Conservation (phyloP, 2,113 vertebrate species). For the Dipodomys merriami region DNA sequence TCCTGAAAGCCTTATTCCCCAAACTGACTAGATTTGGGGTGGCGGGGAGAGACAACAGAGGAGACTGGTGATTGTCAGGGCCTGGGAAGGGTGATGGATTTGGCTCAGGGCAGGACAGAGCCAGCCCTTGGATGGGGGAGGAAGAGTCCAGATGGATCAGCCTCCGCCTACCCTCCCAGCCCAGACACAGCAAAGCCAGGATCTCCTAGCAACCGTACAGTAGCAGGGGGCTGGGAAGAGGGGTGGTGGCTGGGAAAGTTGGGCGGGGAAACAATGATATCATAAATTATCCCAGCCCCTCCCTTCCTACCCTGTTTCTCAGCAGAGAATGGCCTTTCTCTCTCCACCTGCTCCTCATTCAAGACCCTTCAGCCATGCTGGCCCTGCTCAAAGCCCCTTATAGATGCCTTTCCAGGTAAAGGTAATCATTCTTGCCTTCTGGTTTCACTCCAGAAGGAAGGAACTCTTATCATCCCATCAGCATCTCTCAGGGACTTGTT, state of each 20-base stretch:
- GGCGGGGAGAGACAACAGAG: background rate
- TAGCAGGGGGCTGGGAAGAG: slow-evolving; percentile 86
- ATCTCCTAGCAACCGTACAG: slow-evolving; percentile 87
- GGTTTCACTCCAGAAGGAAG: background rate
- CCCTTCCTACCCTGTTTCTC: slow-evolving; percentile 36
- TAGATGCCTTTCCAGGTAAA: background rate
- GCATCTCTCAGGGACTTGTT: background rate
- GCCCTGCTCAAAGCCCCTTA: background rate
- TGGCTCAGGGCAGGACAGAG: background rate
- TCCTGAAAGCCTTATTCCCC: background rate
- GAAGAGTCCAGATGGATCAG: slow-evolving; percentile 81
- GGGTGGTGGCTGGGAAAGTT: slow-evolving; percentile 78
- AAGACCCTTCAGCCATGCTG: slow-evolving; percentile 1
- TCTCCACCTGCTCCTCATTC: slow-evolving; percentile 55
- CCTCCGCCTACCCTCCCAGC: slow-evolving; percentile 66
- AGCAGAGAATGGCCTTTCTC: slow-evolving; percentile 44
- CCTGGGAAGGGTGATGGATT: background rate
- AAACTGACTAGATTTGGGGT: background rate
- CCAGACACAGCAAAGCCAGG: slow-evolving; percentile 68
- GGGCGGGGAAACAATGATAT: slow-evolving; percentile 81
- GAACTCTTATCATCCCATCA: background rate
- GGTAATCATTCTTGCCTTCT: slow-evolving; percentile 24
- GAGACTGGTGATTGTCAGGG: background rate
- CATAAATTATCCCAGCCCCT: slow-evolving; percentile 82
- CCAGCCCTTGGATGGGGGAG: background rate